Conservation (phyloP, 2,888 invertebrate species). For the Troides aeacus region DNA sequence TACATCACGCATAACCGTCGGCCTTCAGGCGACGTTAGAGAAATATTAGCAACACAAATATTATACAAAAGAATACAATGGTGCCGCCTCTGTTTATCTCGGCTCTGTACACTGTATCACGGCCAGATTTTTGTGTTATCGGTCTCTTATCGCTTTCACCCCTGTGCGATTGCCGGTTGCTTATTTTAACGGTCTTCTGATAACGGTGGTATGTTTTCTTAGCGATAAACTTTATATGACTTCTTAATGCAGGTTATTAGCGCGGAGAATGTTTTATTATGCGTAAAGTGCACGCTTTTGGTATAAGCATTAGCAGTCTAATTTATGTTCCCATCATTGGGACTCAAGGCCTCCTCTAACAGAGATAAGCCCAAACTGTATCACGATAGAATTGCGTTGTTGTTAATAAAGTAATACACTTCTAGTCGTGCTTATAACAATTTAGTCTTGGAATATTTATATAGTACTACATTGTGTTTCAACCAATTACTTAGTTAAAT, state of each 20-base stretch:
- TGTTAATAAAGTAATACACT: no score
- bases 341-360: no score
- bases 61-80: conserved; percentile 35
- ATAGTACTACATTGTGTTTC: no score
- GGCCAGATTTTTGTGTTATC: conserved; percentile 31
- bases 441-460: no score
- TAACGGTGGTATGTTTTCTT: conserved; percentile 38
- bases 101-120: conserved; percentile 31
- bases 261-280: background rate
- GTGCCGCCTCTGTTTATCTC: conserved; percentile 37
- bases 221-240: conserved; percentile 30
- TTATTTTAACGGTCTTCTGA: conserved; percentile 39
- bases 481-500: no score
- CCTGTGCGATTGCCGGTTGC: conserved; percentile 30
- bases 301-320: background rate
- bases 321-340: no score
- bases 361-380: no score
- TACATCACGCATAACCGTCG: conserved; percentile 23
- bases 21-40: conserved; percentile 35
- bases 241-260: conserved; percentile 13
- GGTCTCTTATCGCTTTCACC: conserved; percentile 49
- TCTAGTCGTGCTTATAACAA: no score
- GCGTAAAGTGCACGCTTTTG: background rate
- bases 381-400: no score
- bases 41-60: conserved; percentile 41